Evolutionary conservation across 2,888 invertebrate species (phyloP), one percentile per base, ranked within the genome.

Genomic region (Calliphora vomitoria): DNA sequence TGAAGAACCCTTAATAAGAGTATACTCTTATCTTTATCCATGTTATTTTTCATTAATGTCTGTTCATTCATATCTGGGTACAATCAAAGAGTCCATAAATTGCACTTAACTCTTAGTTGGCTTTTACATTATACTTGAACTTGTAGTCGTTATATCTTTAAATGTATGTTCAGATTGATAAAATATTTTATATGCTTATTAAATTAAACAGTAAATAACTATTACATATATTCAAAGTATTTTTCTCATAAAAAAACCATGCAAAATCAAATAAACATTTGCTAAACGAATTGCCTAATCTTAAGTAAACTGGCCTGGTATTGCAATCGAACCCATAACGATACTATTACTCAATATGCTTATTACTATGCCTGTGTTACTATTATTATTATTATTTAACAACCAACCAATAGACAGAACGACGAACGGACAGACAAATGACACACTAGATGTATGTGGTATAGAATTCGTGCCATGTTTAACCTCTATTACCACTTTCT

Each of bases 81-180:
- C 82, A 76, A 50, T 71, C 20, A 78, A 71, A 71, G 11, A 44
- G 18, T 5, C 76, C 72, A 79, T 82, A 75, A 84, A 79, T 85
- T 79, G 41, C 69, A 82, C 58, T 85, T 82, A 78, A 79, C 62
- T 64, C 31, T 83, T 83, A 68, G 50, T 82, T 75, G 58, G 58
- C 44, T 74, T 20, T 74, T 44, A 53, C 5, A 35, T 4, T 35
- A 6, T 68, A 82, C 66, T 82, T 66, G 25, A 78, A 83, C 62
- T 71, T 71, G 78, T 62, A 13, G 71, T 38, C 35, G 71, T 35
- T 15, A 47, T 47, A 69, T 53, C 53, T 53, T 15, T 53, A 69
- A 82, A 53, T 62, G 41, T 44, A 44, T 68, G 38, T 75, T 50
- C 41, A 53, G 4, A 41, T 18, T 20, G 41, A 41, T 41, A 41